These are phyloP conservation scores for Tetragnatha versicolor DNA, from an alignment of 1,140 invertebrate genomes.

Conservation along the genomic window DNA sequence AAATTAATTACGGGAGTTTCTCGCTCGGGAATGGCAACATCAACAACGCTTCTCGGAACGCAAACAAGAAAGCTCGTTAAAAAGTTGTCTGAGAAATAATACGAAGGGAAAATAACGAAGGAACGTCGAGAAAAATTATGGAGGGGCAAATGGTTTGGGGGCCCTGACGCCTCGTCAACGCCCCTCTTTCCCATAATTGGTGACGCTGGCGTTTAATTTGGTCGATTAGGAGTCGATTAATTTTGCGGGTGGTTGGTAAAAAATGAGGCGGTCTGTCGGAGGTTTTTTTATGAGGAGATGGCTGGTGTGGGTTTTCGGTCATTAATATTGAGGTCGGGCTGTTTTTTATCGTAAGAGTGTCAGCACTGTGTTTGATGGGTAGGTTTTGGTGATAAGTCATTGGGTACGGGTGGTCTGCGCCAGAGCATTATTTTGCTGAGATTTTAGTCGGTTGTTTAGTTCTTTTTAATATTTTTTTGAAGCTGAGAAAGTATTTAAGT, in stretches of 20 bases:
- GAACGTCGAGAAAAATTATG: background rate
- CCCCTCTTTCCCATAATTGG: conserved; percentile 20
- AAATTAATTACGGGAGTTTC: background rate
- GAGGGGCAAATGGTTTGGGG: background rate
- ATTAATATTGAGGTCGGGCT: too few species aligned
- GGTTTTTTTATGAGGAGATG: too few species aligned
- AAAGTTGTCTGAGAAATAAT: conserved; percentile 5
- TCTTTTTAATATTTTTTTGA: too few species aligned
- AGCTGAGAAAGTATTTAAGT: too few species aligned
- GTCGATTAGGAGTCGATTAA: conserved; percentile 22
- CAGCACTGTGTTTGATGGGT: too few species aligned
- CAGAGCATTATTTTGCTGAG: too few species aligned
- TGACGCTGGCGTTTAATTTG: conserved; percentile 19
- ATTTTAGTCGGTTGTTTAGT: too few species aligned
- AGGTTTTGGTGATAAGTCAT: too few species aligned
- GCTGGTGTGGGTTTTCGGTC: too few species aligned
- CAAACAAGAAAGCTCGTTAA: conserved; percentile 14
- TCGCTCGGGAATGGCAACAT: background rate
- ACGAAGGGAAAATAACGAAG: background rate
- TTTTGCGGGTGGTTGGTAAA: background rate
- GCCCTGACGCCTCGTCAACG: background rate
- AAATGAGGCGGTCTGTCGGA: background rate
- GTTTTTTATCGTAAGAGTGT: too few species aligned
- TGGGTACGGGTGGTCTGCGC: too few species aligned
- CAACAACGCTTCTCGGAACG: background rate